phyloP scores from a whole-genome alignment of 23 tunicate genomes.

The Ascidia mentula region DNA sequence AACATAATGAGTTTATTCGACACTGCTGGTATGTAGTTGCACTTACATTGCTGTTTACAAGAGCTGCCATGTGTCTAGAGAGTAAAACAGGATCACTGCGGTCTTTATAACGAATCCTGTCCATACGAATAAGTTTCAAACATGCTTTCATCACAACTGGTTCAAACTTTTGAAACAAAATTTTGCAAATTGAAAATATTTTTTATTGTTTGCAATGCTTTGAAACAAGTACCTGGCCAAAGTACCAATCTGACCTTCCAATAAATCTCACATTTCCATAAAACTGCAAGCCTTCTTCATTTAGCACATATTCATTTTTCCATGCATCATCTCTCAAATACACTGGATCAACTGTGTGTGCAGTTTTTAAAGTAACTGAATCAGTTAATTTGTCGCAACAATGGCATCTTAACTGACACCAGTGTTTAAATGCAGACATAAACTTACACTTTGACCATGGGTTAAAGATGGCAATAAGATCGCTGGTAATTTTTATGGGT shows the following conservation, averaged over 20 bases:
- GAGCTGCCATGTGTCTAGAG: slow-evolving; percentile 72
- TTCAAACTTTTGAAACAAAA: slow-evolving; percentile 55
- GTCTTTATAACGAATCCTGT: slow-evolving; percentile 40
- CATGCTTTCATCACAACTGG: slow-evolving; percentile 54
- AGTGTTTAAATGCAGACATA: too few species aligned
- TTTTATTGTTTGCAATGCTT: neutral
- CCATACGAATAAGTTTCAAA: slow-evolving; percentile 57
- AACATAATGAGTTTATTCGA: too few species aligned
- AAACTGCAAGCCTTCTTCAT: slow-evolving; percentile 80
- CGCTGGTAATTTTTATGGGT: slow-evolving; percentile 29
- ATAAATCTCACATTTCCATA: slow-evolving; percentile 53
- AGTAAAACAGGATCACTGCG: slow-evolving; percentile 68
- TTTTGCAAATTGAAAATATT: neutral
- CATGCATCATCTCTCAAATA: slow-evolving; percentile 78
- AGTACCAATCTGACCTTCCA: slow-evolving; percentile 83
- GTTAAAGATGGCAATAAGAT: slow-evolving; percentile 68
- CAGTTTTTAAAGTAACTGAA: too few species aligned
- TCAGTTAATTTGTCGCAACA: too few species aligned
- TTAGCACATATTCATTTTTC: slow-evolving; percentile 83
- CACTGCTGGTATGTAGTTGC: too few species aligned
- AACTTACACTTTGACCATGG: slow-evolving; percentile 81
- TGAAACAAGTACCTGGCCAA: slow-evolving; percentile 82
- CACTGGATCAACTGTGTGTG: slow-evolving; percentile 80
- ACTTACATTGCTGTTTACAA: slow-evolving; percentile 77
- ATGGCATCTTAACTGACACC: neutral